Percentiles rank a stretch among this genome's conserved stretches.
Evolutionary conservation across 2,113 vertebrate species (phyloP).

Genomic region (Pelusios castaneus): DNA sequence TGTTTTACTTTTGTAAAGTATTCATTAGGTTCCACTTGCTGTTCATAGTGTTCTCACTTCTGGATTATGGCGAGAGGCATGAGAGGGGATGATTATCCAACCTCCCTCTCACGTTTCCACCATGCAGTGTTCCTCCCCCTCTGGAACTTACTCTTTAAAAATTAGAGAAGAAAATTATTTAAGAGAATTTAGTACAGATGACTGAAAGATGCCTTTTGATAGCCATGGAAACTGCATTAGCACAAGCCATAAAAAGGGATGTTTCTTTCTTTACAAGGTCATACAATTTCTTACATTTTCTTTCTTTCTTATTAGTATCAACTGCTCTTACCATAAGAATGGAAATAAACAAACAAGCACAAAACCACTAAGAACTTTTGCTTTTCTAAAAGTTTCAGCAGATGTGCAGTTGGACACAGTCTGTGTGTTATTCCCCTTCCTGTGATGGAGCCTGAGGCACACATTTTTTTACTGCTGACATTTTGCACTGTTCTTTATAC

Average conservation of each 20-base stretch:
- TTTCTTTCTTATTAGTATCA: not conserved
- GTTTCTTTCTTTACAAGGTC: not conserved
- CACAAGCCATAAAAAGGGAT: not conserved
- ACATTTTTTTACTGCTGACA: not conserved
- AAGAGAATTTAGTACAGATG: no score
- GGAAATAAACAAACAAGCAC: not conserved
- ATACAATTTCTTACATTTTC: not conserved
- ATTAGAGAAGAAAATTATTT: no score
- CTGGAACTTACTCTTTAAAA: no score
- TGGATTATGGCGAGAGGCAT: no score
- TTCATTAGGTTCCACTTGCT: no score
- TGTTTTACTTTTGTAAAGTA: no score
- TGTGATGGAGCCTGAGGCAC: not conserved
- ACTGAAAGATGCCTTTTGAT: no score
- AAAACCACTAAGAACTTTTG: not conserved
- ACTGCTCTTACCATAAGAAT: not conserved
- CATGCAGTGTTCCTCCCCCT: no score
- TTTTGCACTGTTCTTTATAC: no score
- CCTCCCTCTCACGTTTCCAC: no score
- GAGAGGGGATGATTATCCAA: no score
- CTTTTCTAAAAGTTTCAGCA: not conserved
- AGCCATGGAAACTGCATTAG: not conserved
- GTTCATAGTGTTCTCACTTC: no score
- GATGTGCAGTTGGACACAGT: not conserved
- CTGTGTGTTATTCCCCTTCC: not conserved